Base-by-base conservation (phyloP, 1,140 invertebrate genomes). In the Trichomalopsis sarcophagae region DNA sequence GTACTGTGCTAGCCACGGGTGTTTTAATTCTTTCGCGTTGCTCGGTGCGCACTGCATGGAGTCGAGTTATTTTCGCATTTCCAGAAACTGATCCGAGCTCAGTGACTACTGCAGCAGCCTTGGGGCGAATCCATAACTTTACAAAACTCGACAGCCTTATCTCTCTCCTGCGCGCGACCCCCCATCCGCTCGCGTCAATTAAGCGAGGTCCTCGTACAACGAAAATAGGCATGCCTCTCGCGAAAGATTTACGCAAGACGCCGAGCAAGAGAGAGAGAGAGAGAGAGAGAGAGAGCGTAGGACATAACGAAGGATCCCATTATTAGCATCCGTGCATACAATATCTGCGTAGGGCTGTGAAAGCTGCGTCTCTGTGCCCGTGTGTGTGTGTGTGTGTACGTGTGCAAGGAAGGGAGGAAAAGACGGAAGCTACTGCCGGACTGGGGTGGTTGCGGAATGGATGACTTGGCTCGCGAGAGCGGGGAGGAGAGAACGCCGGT, bases 301-400 rank as follows among this genome's bases (percentile, higher is more conserved):
- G n/a, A 75, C 47, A 75, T 44, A 84, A 80, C 47, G 68, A 84
- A 80, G 13, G 78, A 81, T 85, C 23, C 84, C 73, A 81, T 85
- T 85, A 81, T 81, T 81, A 80, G 84, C 84, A 85, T 79, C 76
- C 81, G 81, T 86, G 85, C 69, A 83, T 82, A 44, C 68, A 62
- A 62, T 62, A 62, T 62, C 55, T n/a, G 21, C 55, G 17, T n/a
- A 62, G 55, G 81, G 47, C 66, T 81, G 27, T 27, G 55, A 82
- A 85, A 87, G 75, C 69, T 73, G 62, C 68, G 81, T 79, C 55
- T 62, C 3, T 62, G 17, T n/a, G 17, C 55, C 4, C 14, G 55
- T 62, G 17, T 21, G 21, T 5, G 4, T 21, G 21, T 5, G 4
- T n/a, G 55, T n/a, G 7, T n/a, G 0, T 62, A 62, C 17, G 17